Evolutionary conservation across 1,140 invertebrate genomes (phyloP).

Genomic region (Eumaeus atala): DNA sequence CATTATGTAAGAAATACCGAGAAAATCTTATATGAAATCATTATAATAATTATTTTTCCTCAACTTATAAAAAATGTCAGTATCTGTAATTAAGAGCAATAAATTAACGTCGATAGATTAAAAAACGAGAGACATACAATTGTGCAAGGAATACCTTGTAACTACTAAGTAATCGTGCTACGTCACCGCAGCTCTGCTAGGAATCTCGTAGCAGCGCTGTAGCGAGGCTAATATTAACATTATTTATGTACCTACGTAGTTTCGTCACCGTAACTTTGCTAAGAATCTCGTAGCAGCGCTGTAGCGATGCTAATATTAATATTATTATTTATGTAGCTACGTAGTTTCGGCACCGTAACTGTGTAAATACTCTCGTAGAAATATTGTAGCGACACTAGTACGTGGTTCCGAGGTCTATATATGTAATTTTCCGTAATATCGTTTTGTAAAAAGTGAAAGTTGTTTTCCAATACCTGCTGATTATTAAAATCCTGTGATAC

Average conservation of each 20-base stretch:
- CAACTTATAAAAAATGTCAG: too few relatives aligned
- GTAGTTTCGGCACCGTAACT: neutral
- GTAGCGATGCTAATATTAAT: neutral
- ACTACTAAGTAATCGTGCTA: neutral
- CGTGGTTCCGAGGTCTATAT: too few relatives aligned
- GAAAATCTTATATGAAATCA: too few relatives aligned
- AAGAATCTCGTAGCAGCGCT: neutral
- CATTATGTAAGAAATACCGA: too few relatives aligned
- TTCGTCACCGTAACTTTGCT: neutral
- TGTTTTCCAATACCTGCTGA: conserved; percentile 15
- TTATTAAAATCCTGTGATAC: conserved; percentile 50
- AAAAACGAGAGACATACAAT: too few relatives aligned
- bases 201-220: neutral
- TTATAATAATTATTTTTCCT: too few relatives aligned
- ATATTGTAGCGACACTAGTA: neutral
- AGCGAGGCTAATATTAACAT: neutral
- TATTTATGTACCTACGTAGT: neutral
- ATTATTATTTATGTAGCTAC: neutral
- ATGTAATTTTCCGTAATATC: neutral
- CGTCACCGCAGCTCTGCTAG: neutral
- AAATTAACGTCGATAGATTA: too few relatives aligned
- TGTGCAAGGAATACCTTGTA: too few relatives aligned
- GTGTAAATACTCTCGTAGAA: neutral
- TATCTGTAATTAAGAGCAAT: too few relatives aligned
- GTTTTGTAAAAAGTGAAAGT: conserved; percentile 21